Percentiles rank a stretch among this genome's conserved stretches.
Evolutionary conservation across 2,888 invertebrate genomes (phyloP).

Genomic region (Nomada hirtipes): DNA sequence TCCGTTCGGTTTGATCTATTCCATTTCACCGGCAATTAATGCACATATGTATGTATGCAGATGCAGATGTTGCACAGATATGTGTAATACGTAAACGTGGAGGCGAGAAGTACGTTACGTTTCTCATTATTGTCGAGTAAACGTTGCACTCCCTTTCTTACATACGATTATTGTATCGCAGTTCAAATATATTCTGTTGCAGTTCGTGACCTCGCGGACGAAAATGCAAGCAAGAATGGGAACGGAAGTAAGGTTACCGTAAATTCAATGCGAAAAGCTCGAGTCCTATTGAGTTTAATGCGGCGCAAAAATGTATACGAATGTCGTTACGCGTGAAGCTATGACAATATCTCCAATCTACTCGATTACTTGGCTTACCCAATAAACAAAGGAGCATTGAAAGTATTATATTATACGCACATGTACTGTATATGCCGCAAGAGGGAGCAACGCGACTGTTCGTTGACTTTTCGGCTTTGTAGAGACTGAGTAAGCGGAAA

Average conservation of each 20-base stretch:
- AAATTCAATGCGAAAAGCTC: background rate
- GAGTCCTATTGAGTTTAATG: conserved; percentile 1
- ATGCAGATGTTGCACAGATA: no score
- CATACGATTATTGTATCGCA: background rate
- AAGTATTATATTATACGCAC: background rate
- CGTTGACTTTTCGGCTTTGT: conserved; percentile 12
- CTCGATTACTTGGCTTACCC: no score
- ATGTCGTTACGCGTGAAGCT: background rate
- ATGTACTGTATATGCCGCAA: background rate
- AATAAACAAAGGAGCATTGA: no score
- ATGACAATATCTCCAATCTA: no score
- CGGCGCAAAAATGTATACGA: background rate
- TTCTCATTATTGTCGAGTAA: background rate
- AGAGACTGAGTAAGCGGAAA: conserved; percentile 25
- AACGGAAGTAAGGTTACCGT: conserved; percentile 17
- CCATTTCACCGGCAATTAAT: no score
- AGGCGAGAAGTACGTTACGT: no score
- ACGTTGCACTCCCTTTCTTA: background rate
- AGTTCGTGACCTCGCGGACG: background rate
- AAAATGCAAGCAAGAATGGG: conserved; percentile 1
- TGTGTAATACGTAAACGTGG: no score
- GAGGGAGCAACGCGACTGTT: background rate
- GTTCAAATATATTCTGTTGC: background rate
- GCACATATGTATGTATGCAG: no score
- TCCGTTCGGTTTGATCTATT: no score